These are phyloP conservation scores for Pygoscelis antarcticus DNA, from an alignment of 2,113 vertebrate species.

Conservation along the genomic window DNA sequence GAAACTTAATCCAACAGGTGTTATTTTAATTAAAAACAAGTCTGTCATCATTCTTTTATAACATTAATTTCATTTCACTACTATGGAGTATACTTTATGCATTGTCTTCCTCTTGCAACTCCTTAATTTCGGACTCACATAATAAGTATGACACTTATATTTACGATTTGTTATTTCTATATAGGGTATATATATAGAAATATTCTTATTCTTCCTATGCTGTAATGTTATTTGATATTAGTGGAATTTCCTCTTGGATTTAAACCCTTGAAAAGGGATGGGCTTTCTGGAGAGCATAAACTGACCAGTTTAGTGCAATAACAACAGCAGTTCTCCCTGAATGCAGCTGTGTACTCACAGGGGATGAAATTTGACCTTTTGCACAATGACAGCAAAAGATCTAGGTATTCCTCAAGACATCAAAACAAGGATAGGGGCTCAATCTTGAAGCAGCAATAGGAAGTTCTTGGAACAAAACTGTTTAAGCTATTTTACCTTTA, in stretches of 20 bases:
- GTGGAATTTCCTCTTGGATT: slow-evolving; percentile 12
- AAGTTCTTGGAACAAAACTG: background rate
- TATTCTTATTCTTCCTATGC: background rate
- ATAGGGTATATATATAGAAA: background rate
- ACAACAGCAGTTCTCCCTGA: background rate
- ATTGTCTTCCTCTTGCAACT: background rate
- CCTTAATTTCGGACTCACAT: background rate
- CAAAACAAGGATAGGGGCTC: background rate
- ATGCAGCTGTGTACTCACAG: background rate
- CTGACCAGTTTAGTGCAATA: background rate
- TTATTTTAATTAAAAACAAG: slow-evolving; percentile 33
- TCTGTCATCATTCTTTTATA: background rate
- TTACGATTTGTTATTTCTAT: background rate
- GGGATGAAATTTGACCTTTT: background rate
- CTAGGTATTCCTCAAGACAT: background rate
- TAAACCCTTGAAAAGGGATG: background rate
- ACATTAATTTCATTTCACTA: background rate
- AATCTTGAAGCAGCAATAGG: background rate
- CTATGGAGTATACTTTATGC: background rate
- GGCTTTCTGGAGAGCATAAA: background rate
- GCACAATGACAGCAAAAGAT: background rate
- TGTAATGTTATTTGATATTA: background rate
- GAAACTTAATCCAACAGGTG: slow-evolving; percentile 48
- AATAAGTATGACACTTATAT: background rate
- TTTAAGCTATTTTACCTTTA: background rate